phyloP scores from a whole-genome alignment of 2,797 vertebrate genomes.

The Macroramphosus scolopax region DNA sequence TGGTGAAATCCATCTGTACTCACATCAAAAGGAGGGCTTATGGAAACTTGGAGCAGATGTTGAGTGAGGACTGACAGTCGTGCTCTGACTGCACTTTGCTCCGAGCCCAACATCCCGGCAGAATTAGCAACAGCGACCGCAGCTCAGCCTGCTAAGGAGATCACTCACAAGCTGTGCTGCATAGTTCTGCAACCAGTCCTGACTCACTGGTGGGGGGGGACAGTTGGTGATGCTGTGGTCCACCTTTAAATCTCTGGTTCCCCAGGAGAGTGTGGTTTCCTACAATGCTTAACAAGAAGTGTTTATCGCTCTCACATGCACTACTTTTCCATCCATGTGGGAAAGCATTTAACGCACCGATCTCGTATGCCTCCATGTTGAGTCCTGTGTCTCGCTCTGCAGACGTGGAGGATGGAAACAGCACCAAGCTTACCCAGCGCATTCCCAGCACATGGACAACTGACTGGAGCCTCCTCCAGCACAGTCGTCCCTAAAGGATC shows the following conservation, averaged over 20 bases:
- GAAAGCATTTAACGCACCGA: slow-evolving; percentile 5
- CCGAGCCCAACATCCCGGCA: slow-evolving; percentile 22
- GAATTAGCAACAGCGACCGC: slow-evolving; percentile 48
- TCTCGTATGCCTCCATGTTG: no score
- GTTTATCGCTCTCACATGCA: no score
- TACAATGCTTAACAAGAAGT: no score
- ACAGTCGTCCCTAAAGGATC: slow-evolving; percentile 73
- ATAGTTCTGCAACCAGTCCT: slow-evolving; percentile 2
- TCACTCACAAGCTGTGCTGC: slow-evolving; percentile 2
- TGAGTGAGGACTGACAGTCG: slow-evolving; percentile 45
- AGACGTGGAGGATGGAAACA: slow-evolving; percentile 70
- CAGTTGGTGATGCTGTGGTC: background rate
- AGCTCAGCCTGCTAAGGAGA: slow-evolving; percentile 5
- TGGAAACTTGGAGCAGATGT: slow-evolving; percentile 50
- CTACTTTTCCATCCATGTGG: background rate
- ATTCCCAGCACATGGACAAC: slow-evolving; percentile 62
- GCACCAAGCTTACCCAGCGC: slow-evolving; percentile 79
- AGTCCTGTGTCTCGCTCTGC: slow-evolving; percentile 59
- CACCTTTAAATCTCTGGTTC: no score
- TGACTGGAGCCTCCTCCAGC: slow-evolving; percentile 61
- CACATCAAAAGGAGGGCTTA: slow-evolving; percentile 51
- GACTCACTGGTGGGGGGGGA: background rate
- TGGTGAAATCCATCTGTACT: slow-evolving; percentile 51
- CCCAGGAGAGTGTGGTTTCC: no score
- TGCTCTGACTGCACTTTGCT: slow-evolving; percentile 27